Conservation (phyloP, 2,797 vertebrate genomes). For the Novumbra hubbsi region DNA sequence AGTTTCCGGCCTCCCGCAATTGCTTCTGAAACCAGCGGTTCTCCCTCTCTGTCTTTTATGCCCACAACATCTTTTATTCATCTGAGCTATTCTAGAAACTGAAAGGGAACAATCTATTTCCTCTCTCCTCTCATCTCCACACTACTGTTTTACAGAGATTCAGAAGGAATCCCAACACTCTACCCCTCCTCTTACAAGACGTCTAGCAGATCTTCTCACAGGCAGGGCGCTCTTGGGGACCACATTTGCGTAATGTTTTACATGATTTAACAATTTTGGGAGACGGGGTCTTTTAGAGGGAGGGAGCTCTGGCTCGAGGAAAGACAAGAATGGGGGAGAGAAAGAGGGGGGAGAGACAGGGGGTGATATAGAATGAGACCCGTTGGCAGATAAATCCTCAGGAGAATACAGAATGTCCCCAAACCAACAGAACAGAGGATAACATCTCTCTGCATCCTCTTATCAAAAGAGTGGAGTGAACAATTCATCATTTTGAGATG, state of each 20-base stretch:
- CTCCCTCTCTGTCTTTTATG: constrained; percentile 20
- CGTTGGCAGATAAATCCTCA: background rate
- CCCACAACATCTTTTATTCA: constrained; percentile 72
- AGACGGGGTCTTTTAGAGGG: constrained; percentile 42
- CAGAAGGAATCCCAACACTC: constrained; percentile 38
- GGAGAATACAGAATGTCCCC: background rate
- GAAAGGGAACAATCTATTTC: constrained; percentile 73
- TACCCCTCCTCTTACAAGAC: constrained; percentile 46
- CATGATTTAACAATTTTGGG: constrained; percentile 72
- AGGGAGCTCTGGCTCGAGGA: background rate
- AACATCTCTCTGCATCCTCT: background rate
- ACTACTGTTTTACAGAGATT: constrained; percentile 74
- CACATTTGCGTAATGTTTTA: constrained; percentile 71
- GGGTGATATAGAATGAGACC: constrained; percentile 21
- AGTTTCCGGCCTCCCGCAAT: constrained; percentile 43
- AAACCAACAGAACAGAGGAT: background rate
- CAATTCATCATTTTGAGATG: background rate
- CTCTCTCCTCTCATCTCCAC: constrained; percentile 50
- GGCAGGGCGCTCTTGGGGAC: constrained; percentile 57
- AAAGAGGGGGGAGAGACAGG: background rate
- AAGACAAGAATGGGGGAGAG: too few relatives aligned
- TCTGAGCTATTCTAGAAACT: constrained; percentile 70
- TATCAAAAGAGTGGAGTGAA: background rate
- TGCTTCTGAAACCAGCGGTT: constrained; percentile 22
- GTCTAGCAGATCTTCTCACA: constrained; percentile 52